Percentiles rank a stretch among this genome's conserved stretches.
These are phyloP conservation scores for Cirrhinus molitorella DNA, from an alignment of 2,797 vertebrate species.

Conservation along the genomic window DNA sequence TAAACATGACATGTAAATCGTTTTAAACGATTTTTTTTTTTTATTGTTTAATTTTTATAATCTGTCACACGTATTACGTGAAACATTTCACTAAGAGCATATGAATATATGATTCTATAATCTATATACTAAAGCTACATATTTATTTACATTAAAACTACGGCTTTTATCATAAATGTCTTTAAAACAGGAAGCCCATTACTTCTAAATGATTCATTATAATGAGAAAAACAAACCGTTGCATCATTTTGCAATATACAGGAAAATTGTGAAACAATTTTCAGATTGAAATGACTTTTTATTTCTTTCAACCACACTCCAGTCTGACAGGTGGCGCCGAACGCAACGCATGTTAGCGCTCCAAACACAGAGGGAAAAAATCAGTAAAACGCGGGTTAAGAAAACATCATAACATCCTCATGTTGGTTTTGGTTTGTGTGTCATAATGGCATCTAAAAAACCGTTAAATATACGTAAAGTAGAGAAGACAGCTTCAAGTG, in stretches of 20 bases:
- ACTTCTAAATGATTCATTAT: not conserved
- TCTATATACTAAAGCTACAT: not conserved
- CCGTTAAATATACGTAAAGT: not conserved
- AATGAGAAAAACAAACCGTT: not conserved
- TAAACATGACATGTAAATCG: not conserved
- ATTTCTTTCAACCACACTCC: not conserved
- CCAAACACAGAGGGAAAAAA: not conserved
- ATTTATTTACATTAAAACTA: not conserved
- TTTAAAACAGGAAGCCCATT: not conserved
- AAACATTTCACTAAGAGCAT: not conserved
- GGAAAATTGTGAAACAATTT: not conserved
- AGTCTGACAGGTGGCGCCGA: conserved; percentile 9
- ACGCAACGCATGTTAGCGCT: too few species aligned
- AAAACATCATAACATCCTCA: not conserved
- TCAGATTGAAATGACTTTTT: not conserved
- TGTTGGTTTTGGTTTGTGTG: too few species aligned
- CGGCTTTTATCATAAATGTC: not conserved
- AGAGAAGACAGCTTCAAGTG: conserved; percentile 13
- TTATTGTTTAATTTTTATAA: not conserved
- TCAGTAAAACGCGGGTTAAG: not conserved
- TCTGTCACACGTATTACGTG: not conserved
- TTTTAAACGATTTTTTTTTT: not conserved
- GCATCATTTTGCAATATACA: not conserved
- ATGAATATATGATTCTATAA: not conserved
- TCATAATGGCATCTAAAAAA: conserved; percentile 47